Conservation (phyloP, 2,113 vertebrate genomes). For the Paracanthobrama guichenoti region DNA sequence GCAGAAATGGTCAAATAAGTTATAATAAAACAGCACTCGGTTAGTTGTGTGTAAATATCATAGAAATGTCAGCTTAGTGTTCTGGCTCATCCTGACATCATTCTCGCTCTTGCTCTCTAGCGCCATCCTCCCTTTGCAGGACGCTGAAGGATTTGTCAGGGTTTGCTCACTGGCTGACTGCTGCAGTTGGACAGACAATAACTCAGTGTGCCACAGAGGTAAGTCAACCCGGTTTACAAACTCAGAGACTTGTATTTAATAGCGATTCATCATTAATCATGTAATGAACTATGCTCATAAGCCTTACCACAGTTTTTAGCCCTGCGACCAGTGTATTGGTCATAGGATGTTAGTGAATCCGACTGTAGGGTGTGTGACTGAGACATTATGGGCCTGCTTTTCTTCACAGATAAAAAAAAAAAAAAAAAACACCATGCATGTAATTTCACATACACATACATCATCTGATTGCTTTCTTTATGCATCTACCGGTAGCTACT, state of each 20-base stretch:
- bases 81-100: constrained; percentile 5
- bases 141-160: constrained; percentile 24
- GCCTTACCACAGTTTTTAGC: not conserved
- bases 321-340: not conserved
- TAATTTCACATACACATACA: not conserved
- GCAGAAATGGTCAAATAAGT: not conserved
- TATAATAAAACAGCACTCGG: not conserved
- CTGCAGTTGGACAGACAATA: constrained; percentile 61
- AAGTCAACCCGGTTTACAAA: constrained; percentile 35
- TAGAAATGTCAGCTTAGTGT: not conserved
- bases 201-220: constrained; percentile 57
- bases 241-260: not conserved
- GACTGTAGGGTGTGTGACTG: constrained; percentile 36
- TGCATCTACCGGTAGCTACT: not conserved
- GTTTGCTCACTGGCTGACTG: constrained; percentile 38
- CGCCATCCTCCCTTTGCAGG: constrained; percentile 43
- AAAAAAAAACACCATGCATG: not conserved
- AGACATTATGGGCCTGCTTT: not conserved
- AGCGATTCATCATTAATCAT: not conserved
- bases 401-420: not conserved
- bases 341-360: not conserved
- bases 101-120: constrained; percentile 29
- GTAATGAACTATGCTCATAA: not conserved
- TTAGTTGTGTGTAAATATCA: not conserved
- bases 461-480: not conserved